phyloP scores from a whole-genome alignment of 2,113 vertebrate species.

The Leucosticte australis region DNA sequence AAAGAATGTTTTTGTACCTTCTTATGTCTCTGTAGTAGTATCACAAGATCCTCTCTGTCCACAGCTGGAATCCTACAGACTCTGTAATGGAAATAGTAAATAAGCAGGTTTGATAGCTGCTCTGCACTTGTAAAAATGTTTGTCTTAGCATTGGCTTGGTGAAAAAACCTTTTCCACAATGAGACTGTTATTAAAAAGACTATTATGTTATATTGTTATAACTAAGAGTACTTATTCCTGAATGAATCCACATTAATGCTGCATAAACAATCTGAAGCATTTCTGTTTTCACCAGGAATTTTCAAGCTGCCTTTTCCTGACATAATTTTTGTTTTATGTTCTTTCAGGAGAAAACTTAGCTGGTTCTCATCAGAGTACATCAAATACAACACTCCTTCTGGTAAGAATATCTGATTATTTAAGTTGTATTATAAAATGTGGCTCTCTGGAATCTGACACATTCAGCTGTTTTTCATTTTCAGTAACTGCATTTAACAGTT shows the following conservation, averaged over 20 bases:
- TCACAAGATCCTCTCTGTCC: neutral
- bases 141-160: neutral
- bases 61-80: neutral
- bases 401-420: constrained; percentile 36
- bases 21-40: neutral
- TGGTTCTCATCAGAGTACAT: neutral
- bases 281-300: neutral
- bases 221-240: neutral
- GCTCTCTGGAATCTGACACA: neutral
- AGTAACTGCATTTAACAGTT: neutral
- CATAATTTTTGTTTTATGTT: neutral
- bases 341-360: constrained; percentile 14
- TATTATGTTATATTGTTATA: neutral
- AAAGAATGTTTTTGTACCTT: neutral
- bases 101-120: neutral
- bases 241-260: neutral
- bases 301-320: neutral
- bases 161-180: neutral
- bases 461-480: neutral
- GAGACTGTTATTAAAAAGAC: neutral
- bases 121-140: neutral
- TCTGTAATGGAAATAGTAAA: neutral
- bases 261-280: neutral
- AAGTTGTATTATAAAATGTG: neutral
- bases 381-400: neutral